These are phyloP conservation scores for Phalangium opilio DNA, from an alignment of 2,888 invertebrate species.

Conservation along the genomic window DNA sequence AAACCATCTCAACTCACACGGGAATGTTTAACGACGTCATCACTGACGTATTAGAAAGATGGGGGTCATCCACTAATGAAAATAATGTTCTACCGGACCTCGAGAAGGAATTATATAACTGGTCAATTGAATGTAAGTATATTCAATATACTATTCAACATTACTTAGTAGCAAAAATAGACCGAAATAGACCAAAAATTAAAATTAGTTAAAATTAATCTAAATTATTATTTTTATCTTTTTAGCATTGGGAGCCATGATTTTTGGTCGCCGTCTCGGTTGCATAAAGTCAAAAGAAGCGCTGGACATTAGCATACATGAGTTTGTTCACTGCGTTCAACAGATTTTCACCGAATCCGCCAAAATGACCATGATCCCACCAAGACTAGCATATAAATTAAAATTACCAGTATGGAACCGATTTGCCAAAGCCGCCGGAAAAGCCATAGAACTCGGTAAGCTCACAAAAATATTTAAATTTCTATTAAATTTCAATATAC, in stretches of 20 bases:
- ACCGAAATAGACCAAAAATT: too few relatives aligned
- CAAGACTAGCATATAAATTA: slow-evolving; percentile 45
- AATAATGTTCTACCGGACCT: slow-evolving; percentile 38
- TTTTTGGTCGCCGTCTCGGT: slow-evolving; percentile 23
- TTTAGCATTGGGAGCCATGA: slow-evolving; percentile 23
- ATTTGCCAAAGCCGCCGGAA: slow-evolving; percentile 51
- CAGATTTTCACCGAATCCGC: slow-evolving; percentile 57
- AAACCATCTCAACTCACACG: slow-evolving; percentile 36
- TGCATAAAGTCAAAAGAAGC: slow-evolving; percentile 15
- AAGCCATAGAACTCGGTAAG: slow-evolving; percentile 44
- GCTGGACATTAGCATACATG: slow-evolving; percentile 27
- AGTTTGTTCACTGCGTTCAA: slow-evolving; percentile 38
- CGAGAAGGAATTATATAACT: slow-evolving; percentile 54
- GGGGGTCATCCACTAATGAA: slow-evolving; percentile 14
- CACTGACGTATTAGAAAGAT: slow-evolving; percentile 16
- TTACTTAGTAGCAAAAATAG: too few relatives aligned
- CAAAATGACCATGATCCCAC: slow-evolving; percentile 50
- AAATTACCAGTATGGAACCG: slow-evolving; percentile 52
- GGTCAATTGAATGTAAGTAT: slow-evolving; percentile 59
- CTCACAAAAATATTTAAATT: too few relatives aligned
- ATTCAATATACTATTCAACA: background rate
- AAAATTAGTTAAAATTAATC: background rate
- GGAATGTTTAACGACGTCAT: slow-evolving; percentile 18
- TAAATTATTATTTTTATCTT: slow-evolving; percentile 6
- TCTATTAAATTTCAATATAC: background rate